A percentile compares a stretch with the other conserved stretches of the same genome.
phyloP scores from a whole-genome alignment of 2,113 vertebrate genomes.

The Limanda limanda region DNA sequence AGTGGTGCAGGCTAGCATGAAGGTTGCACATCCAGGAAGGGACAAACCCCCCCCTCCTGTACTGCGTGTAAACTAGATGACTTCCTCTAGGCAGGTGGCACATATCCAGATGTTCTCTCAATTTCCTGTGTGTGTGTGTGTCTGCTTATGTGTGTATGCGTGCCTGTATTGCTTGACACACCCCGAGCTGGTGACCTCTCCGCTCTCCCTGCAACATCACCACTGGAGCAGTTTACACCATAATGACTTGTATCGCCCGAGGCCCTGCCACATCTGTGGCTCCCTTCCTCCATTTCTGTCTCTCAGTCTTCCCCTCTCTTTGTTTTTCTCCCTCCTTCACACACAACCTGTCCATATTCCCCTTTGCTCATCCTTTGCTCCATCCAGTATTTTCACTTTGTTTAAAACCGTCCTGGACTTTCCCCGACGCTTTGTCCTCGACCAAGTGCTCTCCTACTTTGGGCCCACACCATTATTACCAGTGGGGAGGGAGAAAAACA shows the following conservation, averaged over 20 bases:
- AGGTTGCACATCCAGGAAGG: conserved; percentile 81
- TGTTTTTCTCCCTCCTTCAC: conserved; percentile 37
- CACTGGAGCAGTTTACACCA: conserved; percentile 80
- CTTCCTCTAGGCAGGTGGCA: conserved; percentile 82
- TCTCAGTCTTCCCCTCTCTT: conserved; percentile 62
- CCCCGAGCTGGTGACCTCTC: conserved; percentile 75
- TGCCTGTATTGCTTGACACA: conserved; percentile 69
- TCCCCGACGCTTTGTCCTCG: conserved; percentile 9
- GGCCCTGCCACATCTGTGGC: conserved; percentile 81
- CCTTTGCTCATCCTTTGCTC: conserved; percentile 22
- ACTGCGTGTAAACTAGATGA: conserved; percentile 81
- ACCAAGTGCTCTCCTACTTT: conserved; percentile 36
- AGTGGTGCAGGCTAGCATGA: conserved; percentile 74
- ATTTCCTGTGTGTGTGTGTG: conserved; percentile 64
- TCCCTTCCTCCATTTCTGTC: conserved; percentile 76
- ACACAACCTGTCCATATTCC: conserved; percentile 32
- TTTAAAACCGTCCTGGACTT: conserved; percentile 25
- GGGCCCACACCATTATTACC: conserved; percentile 37
- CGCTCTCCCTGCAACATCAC: conserved; percentile 73
- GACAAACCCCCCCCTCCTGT: conserved; percentile 70
- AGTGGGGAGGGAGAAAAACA: conserved; percentile 2
- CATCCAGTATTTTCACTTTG: conserved; percentile 10
- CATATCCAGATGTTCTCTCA: conserved; percentile 81
- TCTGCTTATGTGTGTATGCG: conserved; percentile 65
- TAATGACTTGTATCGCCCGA: conserved; percentile 84